These are phyloP conservation scores for Amphimedon queenslandica DNA, from an alignment of 37 sponge, comb jelly and placozoan genomes.

Conservation along the genomic window DNA sequence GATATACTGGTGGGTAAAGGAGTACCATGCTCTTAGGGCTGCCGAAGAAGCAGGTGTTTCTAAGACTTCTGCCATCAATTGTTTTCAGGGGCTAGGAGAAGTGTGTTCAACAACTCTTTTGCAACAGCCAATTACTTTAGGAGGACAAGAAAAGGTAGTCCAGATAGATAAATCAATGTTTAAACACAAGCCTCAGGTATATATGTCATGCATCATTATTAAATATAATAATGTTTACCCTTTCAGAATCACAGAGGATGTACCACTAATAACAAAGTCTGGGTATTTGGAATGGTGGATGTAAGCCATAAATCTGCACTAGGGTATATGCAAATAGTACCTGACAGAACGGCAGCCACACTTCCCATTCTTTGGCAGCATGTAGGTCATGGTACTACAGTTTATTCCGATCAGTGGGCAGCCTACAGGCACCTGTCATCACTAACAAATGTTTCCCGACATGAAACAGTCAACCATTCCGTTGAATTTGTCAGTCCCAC, in stretches of 20 bases:
- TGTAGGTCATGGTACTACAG: not conserved
- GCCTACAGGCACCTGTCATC: not conserved
- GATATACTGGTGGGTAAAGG: not conserved
- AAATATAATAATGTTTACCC: not conserved
- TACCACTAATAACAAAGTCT: not conserved
- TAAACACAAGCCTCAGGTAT: conserved; percentile 59
- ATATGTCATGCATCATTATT: not conserved
- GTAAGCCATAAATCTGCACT: conserved; percentile 19
- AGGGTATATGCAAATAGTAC: conserved; percentile 68
- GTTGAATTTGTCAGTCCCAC: not conserved
- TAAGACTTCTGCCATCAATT: not conserved
- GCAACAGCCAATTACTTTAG: conserved; percentile 6
- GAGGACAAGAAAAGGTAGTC: conserved; percentile 34
- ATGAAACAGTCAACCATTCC: not conserved
- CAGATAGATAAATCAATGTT: conserved; percentile 60
- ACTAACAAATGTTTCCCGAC: not conserved
- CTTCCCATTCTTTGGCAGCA: conserved; percentile 41
- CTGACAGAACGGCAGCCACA: conserved; percentile 46
- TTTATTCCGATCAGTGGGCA: not conserved
- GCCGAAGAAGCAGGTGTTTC: not conserved
- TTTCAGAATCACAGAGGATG: not conserved
- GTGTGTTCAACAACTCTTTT: conserved; percentile 21
- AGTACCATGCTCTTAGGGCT: not conserved
- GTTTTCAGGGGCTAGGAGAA: conserved; percentile 42
- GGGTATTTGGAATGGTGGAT: conserved; percentile 40